A percentile compares a stretch with the other conserved stretches of the same genome.
phyloP scores from a whole-genome alignment of 2,888 invertebrate genomes.

The Mayetiola destructor region DNA sequence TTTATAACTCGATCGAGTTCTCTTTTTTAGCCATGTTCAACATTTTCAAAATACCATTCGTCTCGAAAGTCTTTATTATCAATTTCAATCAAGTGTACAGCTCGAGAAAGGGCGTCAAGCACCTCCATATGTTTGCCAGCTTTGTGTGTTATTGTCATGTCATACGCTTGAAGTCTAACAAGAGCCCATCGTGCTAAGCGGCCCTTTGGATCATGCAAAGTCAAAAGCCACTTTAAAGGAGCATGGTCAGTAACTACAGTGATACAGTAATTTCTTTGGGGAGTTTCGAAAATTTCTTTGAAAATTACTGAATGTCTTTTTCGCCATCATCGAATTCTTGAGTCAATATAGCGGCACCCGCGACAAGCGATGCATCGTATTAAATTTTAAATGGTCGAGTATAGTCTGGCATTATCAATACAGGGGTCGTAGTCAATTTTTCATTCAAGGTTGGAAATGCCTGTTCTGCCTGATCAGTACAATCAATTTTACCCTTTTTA shows the following conservation, averaged over 20 bases:
- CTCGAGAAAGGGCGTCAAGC: constrained; percentile 20
- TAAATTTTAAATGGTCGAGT: background rate
- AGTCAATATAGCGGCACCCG: background rate
- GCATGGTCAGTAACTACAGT: constrained; percentile 15
- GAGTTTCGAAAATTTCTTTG: constrained; percentile 7
- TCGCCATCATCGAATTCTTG: constrained; percentile 11
- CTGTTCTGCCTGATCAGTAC: constrained; percentile 14
- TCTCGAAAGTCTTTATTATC: too few relatives aligned
- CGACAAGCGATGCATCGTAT: background rate
- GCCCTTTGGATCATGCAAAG: constrained; percentile 20
- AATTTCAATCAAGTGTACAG: background rate
- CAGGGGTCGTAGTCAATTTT: background rate
- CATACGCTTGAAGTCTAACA: constrained; percentile 17
- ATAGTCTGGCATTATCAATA: background rate
- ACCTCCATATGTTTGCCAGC: constrained; percentile 19
- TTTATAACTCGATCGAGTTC: too few relatives aligned
- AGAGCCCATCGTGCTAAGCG: constrained; percentile 21
- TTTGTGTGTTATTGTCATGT: constrained; percentile 21
- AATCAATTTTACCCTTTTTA: constrained; percentile 18
- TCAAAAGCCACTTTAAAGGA: constrained; percentile 15
- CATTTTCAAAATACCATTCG: too few relatives aligned
- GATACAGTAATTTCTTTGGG: constrained; percentile 15
- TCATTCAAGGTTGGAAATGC: background rate
- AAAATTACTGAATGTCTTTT: background rate
- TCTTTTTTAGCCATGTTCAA: too few relatives aligned